phyloP scores from a whole-genome alignment of 2,888 invertebrate genomes.

The Leptarthrus brevirostris region DNA sequence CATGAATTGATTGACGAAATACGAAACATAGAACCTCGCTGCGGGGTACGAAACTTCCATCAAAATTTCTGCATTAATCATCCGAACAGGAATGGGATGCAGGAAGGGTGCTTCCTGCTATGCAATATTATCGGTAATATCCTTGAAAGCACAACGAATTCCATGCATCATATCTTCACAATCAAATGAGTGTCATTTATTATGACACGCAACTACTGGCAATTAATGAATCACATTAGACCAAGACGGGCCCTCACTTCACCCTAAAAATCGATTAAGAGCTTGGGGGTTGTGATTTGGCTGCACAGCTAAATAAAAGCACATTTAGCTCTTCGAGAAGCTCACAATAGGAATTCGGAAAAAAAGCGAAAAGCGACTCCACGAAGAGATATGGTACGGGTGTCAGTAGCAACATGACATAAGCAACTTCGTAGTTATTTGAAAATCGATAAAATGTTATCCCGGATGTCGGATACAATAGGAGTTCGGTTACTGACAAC shows the following conservation, averaged over 20 bases:
- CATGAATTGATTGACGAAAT: no score
- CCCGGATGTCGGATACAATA: background rate
- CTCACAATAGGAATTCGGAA: background rate
- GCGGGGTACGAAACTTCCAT: no score
- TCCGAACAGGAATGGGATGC: no score
- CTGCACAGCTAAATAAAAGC: background rate
- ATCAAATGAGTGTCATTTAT: background rate
- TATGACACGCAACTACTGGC: background rate
- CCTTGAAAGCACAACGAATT: no score
- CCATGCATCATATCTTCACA: background rate
- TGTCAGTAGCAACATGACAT: no score
- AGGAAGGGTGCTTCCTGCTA: no score
- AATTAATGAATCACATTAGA: conserved; percentile 6
- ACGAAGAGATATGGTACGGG: no score
- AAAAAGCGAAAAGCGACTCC: background rate
- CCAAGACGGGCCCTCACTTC: background rate
- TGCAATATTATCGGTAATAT: no score
- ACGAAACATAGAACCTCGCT: no score
- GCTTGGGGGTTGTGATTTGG: background rate
- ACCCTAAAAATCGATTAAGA: background rate
- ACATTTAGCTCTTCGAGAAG: background rate
- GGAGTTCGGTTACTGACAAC: background rate
- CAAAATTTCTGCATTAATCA: no score
- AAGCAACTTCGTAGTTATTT: background rate
- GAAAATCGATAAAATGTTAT: background rate